Evolutionary conservation across 2,888 invertebrate genomes (phyloP).

Genomic region (Bruchidius siliquastri): DNA sequence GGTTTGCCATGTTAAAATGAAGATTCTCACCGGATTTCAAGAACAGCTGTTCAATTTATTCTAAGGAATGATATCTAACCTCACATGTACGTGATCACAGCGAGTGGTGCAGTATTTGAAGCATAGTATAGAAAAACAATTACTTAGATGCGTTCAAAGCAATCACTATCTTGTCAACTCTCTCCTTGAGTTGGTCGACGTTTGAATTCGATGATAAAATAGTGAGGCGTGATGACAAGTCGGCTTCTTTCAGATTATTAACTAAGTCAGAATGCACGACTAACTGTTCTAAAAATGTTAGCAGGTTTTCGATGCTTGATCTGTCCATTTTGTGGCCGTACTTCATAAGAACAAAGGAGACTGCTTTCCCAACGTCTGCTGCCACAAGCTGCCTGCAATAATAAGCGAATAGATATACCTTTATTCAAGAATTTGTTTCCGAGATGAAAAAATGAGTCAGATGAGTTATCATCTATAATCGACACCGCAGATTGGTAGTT

Average conservation of each 20-base stretch:
- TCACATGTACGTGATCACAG: neutral
- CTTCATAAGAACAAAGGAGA: constrained; percentile 38
- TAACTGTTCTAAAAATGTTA: constrained; percentile 37
- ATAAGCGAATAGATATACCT: no score
- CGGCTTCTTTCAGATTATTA: neutral
- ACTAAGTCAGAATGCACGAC: neutral
- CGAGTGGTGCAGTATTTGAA: neutral
- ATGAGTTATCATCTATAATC: no score
- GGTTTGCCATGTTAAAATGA: no score
- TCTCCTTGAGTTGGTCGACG: neutral
- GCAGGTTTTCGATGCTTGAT: constrained; percentile 38
- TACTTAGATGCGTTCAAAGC: neutral
- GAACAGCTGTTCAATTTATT: no score
- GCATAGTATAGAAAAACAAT: neutral
- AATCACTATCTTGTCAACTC: neutral
- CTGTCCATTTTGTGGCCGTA: constrained; percentile 41
- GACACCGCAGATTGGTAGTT: no score
- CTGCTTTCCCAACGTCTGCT: constrained; percentile 39
- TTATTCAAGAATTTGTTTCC: no score
- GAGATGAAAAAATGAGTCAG: no score
- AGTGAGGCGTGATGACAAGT: neutral
- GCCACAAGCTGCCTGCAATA: constrained; percentile 22
- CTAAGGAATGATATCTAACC: neutral
- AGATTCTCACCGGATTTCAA: no score
- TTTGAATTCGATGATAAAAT: neutral